Conservation (phyloP, 1,140 invertebrate species). For the Mizuhopecten yessoensis region DNA sequence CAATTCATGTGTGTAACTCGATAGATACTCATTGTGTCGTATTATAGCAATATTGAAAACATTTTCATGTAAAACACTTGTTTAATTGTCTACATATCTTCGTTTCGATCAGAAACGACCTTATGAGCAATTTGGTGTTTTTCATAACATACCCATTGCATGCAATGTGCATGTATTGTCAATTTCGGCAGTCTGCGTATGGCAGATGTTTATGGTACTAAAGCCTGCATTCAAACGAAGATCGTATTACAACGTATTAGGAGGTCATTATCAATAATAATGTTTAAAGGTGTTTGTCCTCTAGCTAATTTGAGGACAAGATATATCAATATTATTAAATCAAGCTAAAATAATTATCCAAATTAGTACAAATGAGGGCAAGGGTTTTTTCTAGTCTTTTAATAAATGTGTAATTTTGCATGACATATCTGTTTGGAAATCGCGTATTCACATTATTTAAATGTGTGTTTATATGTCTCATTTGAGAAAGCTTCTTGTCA, state of each 20-base stretch:
- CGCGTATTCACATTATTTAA: not conserved
- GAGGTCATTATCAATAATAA: not conserved
- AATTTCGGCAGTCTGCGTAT: not conserved
- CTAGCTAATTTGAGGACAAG: not conserved
- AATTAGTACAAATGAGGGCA: conserved; percentile 9
- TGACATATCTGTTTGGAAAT: not conserved
- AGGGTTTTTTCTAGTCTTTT: not conserved
- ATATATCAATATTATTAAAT: not conserved
- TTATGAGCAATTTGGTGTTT: not conserved
- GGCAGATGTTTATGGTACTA: not conserved
- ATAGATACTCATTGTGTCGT: not conserved
- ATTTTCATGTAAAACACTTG: not conserved
- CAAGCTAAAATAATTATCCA: conserved; percentile 8
- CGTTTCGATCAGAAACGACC: not conserved
- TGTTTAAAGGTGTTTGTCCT: not conserved
- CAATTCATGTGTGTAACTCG: not conserved
- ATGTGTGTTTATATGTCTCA: not conserved
- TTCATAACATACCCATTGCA: not conserved
- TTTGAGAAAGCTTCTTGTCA: not conserved
- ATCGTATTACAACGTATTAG: not conserved
- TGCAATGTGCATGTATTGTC: not conserved
- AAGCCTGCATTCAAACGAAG: not conserved
- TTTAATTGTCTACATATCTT: not conserved
- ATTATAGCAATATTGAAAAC: not conserved
- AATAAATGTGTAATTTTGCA: not conserved